Evolutionary conservation across 2,888 invertebrate genomes (phyloP), one percentile per base, ranked within the genome.

Genomic region (Eledona agricola): DNA sequence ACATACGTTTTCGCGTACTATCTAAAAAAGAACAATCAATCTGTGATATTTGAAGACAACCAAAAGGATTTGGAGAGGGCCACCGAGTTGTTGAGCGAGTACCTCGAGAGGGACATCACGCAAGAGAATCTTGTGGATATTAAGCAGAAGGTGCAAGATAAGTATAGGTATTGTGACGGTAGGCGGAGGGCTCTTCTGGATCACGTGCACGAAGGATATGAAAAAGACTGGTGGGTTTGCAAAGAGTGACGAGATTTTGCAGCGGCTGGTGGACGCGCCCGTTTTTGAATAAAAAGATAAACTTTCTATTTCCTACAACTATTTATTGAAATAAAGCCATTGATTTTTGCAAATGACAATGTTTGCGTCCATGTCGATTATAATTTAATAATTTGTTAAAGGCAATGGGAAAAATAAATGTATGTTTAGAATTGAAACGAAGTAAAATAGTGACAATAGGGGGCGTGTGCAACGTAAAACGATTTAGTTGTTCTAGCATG

Each of bases 1-100:
- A 99, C 98, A 13, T 99, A 99, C 77, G 98, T 98, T 62, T 99
- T 99, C 83, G 98, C 99, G 66, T 99, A 95, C 80, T 99, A 98
- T 79, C 84, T 99, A 73, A 87, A 88, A 76, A 96, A 96, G 82
- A 98, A 94, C 81, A 99, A 99, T 81, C 97, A 98, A 80, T 94
- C 96, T 69, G 92, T 93, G 78, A 96, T 99, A 78, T 99, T 99
- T 78, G 97, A 99, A 83, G 96, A 94, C 79, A 98, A 98, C 83
- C 97, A 98, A 83, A 91, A 91, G 71, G 98, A 99, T 83, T 82
- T 99, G 69, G 99, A 99, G 81, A 89, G 91, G 59, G 96, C 98
- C 62, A 99, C 98, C n/a, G 99, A 99, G 80, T 90, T 90, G 67
- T 83, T 99, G 63, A 97, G 96, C 22, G 98, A 96, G 80, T 98